A percentile compares a stretch with the other conserved stretches of the same genome.
Conservation (phyloP, 2,888 invertebrate genomes). For the Eurois occulta region DNA sequence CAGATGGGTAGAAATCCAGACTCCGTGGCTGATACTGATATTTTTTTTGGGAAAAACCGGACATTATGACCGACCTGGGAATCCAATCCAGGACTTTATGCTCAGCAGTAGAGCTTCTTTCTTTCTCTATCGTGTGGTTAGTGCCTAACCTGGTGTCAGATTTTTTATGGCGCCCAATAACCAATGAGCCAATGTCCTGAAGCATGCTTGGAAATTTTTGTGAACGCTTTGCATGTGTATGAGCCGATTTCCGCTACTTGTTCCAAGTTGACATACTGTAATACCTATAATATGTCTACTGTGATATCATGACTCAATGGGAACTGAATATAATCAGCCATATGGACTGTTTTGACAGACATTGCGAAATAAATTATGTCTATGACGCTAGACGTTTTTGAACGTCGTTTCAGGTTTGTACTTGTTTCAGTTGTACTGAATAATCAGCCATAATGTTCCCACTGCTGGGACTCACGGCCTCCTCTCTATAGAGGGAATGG, state of each 20-base stretch:
- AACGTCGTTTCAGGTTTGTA: conserved; percentile 40
- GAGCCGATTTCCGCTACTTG: neutral
- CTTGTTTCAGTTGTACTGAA: conserved; percentile 36
- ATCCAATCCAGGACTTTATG: fast-evolving
- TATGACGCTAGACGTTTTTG: conserved; percentile 34
- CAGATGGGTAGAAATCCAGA: neutral
- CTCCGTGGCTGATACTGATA: neutral
- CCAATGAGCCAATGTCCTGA: neutral
- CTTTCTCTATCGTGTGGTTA: too few relatives aligned
- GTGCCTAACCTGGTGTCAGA: too few relatives aligned
- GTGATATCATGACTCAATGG: conserved; percentile 60
- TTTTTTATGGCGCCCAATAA: too few relatives aligned
- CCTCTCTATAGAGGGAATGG: too few relatives aligned
- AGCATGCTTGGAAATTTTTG: neutral
- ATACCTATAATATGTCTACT: neutral
- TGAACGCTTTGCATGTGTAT: neutral
- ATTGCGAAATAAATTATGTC: conserved; percentile 57
- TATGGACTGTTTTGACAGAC: conserved; percentile 56
- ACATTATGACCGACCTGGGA: neutral
- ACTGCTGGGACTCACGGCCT: too few relatives aligned
- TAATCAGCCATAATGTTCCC: too few relatives aligned
- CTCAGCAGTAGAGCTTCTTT: too few relatives aligned
- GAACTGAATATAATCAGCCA: conserved; percentile 62
- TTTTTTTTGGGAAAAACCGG: neutral
- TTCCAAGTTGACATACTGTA: neutral